Percentiles rank a stretch among this genome's conserved stretches.
Evolutionary conservation across 2,888 invertebrate genomes (phyloP).

Genomic region (Campopleginae sp.): DNA sequence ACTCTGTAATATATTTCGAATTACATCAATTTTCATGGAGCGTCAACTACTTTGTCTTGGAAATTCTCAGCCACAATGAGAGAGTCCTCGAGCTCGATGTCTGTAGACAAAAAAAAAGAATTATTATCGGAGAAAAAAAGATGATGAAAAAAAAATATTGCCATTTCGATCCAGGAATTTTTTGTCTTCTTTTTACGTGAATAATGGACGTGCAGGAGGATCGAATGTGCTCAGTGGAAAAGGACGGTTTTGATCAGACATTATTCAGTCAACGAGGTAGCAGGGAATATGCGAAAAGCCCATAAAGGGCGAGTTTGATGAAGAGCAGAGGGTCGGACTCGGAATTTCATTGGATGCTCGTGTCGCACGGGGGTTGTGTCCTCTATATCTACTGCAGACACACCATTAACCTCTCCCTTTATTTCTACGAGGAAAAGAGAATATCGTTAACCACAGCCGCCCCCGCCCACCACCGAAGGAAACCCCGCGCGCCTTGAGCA

Average conservation of each 20-base stretch:
- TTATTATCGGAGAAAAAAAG: background rate
- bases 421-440: constrained; percentile 45
- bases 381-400: constrained; percentile 40
- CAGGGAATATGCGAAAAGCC: background rate
- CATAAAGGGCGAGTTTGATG: constrained; percentile 37
- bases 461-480: too few species aligned
- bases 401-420: constrained; percentile 41
- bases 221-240: background rate
- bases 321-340: constrained; percentile 50
- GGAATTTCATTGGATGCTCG: constrained; percentile 61
- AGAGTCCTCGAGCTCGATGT: too few species aligned
- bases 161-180: background rate
- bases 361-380: constrained; percentile 59
- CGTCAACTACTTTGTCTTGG: background rate
- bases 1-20: constrained; percentile 4
- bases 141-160: background rate
- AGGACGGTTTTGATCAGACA: constrained; percentile 1
- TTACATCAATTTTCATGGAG: background rate
- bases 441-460: constrained; percentile 47
- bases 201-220: background rate
- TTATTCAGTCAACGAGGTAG: background rate
- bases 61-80: background rate
- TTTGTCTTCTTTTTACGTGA: background rate
- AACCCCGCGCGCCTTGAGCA: background rate
- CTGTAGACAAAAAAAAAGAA: too few species aligned